Evolutionary conservation across 2,797 vertebrate species (phyloP).

Genomic region (Myioborus miniatus): DNA sequence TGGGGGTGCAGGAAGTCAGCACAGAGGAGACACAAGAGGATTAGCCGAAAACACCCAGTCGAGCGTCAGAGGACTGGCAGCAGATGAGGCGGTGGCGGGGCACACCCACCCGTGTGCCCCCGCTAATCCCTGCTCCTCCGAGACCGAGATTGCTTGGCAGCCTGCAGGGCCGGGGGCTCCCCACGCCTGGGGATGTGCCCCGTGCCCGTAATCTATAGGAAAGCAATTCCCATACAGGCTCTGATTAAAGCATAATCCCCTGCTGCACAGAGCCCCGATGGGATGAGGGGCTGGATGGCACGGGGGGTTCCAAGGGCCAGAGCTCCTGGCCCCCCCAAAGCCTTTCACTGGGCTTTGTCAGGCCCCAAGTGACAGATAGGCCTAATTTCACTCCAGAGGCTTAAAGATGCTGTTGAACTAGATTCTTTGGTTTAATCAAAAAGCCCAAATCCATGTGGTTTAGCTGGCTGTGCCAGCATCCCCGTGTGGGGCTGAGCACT

Average conservation of each 20-base stretch:
- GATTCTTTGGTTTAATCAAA: slow-evolving; percentile 57
- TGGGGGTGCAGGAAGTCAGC: not conserved
- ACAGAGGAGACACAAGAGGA: not conserved
- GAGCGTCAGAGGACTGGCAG: not conserved
- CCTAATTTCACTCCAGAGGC: not conserved
- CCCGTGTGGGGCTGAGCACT: rapidly evolving
- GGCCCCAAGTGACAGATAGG: not conserved
- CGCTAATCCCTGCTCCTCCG: not conserved
- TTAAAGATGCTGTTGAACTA: not conserved
- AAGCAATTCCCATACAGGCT: not conserved
- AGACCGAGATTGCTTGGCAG: not conserved
- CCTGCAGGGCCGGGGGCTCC: rapidly evolving
- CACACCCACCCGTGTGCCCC: not conserved
- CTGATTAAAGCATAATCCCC: slow-evolving; percentile 52
- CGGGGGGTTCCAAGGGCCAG: rapidly evolving
- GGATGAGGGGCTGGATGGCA: not conserved
- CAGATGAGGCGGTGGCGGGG: not conserved
- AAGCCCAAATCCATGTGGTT: not conserved
- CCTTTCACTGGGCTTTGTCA: not conserved
- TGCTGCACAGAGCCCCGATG: not conserved
- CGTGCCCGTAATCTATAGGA: rapidly evolving
- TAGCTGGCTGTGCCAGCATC: not conserved
- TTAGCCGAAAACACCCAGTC: not conserved
- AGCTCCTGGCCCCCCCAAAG: not conserved
- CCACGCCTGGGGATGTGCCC: not conserved